These are phyloP conservation scores for Engystomops pustulosus DNA, from an alignment of 2,113 vertebrate genomes.

Conservation along the genomic window DNA sequence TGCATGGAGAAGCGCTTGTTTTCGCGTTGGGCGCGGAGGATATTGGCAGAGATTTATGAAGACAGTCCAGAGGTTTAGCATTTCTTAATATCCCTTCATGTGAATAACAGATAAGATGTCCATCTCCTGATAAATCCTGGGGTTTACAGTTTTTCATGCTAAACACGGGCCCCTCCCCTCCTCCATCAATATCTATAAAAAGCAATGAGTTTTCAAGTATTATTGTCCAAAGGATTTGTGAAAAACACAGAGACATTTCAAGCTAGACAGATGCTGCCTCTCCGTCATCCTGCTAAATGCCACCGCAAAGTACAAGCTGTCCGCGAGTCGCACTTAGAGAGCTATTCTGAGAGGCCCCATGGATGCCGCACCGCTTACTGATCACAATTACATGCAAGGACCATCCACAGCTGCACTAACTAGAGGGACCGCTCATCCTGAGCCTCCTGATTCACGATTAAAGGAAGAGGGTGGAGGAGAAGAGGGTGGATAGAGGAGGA, in stretches of 20 bases:
- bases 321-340: background rate
- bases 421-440: background rate
- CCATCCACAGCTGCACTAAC: background rate
- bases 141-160: background rate
- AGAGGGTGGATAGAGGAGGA: background rate
- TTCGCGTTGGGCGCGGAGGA: background rate
- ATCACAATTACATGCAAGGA: background rate
- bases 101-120: conserved; percentile 24
- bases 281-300: background rate
- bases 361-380: background rate
- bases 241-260: conserved; percentile 3
- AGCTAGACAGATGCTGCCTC: background rate
- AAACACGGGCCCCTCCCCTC: background rate
- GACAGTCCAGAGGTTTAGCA: conserved; percentile 10
- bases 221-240: background rate
- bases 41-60: conserved; percentile 18
- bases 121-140: background rate
- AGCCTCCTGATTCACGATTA: background rate
- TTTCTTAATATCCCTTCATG: background rate
- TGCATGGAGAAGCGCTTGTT: background rate
- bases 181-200: background rate
- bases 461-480: too few relatives aligned
- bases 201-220: background rate
- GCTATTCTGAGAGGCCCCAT: background rate
- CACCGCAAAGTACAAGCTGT: conserved; percentile 11